Conservation (phyloP, 2,888 invertebrate genomes). For the Tromatobia lineatoria region DNA sequence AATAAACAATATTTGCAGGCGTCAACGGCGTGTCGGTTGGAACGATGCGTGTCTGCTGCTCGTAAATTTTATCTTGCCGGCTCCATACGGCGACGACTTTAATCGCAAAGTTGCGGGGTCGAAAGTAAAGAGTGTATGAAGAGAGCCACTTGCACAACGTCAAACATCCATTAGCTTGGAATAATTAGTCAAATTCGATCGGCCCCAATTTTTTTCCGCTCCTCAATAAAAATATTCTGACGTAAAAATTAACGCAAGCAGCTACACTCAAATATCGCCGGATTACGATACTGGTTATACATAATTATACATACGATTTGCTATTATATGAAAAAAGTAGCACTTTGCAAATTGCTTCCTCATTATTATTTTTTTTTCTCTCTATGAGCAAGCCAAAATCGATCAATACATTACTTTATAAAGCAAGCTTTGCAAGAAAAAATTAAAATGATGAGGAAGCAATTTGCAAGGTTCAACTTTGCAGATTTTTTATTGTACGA, state of each 20-base stretch:
- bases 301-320: neutral
- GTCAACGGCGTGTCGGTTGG: conserved; percentile 59
- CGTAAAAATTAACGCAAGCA: neutral
- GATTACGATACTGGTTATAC: neutral
- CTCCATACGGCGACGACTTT: conserved; percentile 28
- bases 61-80: conserved; percentile 41
- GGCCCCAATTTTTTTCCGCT: neutral
- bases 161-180: conserved; percentile 53
- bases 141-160: conserved; percentile 38
- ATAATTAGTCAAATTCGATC: conserved; percentile 55
- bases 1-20: conserved; percentile 64
- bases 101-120: conserved; percentile 38
- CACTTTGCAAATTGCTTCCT: too few relatives aligned
- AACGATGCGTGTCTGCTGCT: conserved; percentile 61
- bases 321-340: neutral
- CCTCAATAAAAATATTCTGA: neutral
- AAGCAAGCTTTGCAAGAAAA: too few relatives aligned
- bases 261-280: neutral
- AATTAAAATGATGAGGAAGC: too few relatives aligned
- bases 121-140: neutral
- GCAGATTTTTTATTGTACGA: too few relatives aligned
- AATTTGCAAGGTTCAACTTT: too few relatives aligned
- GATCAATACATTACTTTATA: too few relatives aligned
- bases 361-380: too few relatives aligned
- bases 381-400: too few relatives aligned